These are phyloP conservation scores for Pachycephus smyrnensis DNA, from an alignment of 2,888 invertebrate species.

Conservation along the genomic window DNA sequence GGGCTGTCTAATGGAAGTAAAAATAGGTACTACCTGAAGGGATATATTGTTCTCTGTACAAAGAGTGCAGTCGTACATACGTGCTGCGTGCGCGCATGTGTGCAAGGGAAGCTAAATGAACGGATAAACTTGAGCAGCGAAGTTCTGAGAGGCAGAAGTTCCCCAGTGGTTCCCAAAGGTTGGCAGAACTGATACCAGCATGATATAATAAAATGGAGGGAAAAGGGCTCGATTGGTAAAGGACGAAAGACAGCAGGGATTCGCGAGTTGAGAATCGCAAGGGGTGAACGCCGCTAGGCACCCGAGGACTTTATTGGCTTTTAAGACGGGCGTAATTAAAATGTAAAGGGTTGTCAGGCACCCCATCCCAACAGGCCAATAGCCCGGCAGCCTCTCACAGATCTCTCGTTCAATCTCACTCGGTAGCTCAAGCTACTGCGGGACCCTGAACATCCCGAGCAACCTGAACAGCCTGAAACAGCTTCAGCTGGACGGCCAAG, in stretches of 20 bases:
- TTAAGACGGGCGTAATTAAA: conserved; percentile 61
- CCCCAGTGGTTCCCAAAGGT: conserved; percentile 12
- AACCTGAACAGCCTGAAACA: conserved; percentile 10
- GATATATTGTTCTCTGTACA: conserved; percentile 46
- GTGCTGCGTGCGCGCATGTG: conserved; percentile 20
- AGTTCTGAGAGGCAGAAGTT: conserved; percentile 45
- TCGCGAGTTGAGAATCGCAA: conserved; percentile 38
- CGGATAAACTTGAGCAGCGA: conserved; percentile 53
- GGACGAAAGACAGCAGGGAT: background rate
- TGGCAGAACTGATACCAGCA: background rate
- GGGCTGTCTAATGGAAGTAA: conserved; percentile 20
- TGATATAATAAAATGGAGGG: background rate
- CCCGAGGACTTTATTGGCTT: conserved; percentile 58
- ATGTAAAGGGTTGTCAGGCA: conserved; percentile 58
- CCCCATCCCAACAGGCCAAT: conserved; percentile 1
- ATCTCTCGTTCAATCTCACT: conserved; percentile 30
- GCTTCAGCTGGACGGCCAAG: background rate
- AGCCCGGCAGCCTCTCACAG: conserved; percentile 4
- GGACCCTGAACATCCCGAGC: conserved; percentile 20
- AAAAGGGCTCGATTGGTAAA: conserved; percentile 10
- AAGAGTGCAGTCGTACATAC: conserved; percentile 7
- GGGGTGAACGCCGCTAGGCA: conserved; percentile 40
- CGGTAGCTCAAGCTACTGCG: conserved; percentile 18
- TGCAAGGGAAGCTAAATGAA: conserved; percentile 55
- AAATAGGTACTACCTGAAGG: conserved; percentile 45